Evolutionary conservation across 2,113 vertebrate genomes (phyloP).

Genomic region (Podiceps cristatus): DNA sequence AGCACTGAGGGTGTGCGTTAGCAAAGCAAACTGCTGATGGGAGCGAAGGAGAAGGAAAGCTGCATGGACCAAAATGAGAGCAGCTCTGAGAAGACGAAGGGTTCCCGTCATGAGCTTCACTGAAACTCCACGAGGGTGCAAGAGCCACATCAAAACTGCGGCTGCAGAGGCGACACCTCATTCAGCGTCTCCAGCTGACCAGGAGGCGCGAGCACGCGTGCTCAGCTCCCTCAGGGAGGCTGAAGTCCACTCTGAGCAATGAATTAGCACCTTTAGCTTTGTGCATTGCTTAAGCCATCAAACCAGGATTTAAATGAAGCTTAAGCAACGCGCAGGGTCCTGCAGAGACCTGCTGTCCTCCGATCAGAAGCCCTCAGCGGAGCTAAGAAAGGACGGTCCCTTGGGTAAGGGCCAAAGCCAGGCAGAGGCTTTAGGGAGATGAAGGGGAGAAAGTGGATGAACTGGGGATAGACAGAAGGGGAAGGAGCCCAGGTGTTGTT

Average conservation of each 20-base stretch:
- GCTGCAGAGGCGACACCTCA: rapidly evolving
- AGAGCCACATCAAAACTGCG: rapidly evolving
- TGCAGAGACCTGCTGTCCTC: neutral
- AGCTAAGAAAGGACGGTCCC: neutral
- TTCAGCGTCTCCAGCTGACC: neutral
- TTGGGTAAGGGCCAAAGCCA: neutral
- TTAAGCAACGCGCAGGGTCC: neutral
- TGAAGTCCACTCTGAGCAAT: neutral
- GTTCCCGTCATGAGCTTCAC: neutral
- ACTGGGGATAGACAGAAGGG: neutral
- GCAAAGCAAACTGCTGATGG: neutral
- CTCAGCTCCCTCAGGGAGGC: rapidly evolving
- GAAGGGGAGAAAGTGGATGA: rapidly evolving
- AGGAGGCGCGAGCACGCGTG: rapidly evolving
- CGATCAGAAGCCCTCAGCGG: neutral
- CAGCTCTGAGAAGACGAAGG: neutral
- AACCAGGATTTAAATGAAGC: neutral
- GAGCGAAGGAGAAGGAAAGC: neutral
- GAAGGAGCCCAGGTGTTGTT: neutral
- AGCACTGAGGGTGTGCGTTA: rapidly evolving
- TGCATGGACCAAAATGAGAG: rapidly evolving
- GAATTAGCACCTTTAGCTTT: neutral
- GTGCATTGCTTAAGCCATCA: neutral
- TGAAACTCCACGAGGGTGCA: rapidly evolving
- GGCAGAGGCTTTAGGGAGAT: neutral